Conservation (phyloP, 2,888 invertebrate species). For the Eupithecia insigniata region DNA sequence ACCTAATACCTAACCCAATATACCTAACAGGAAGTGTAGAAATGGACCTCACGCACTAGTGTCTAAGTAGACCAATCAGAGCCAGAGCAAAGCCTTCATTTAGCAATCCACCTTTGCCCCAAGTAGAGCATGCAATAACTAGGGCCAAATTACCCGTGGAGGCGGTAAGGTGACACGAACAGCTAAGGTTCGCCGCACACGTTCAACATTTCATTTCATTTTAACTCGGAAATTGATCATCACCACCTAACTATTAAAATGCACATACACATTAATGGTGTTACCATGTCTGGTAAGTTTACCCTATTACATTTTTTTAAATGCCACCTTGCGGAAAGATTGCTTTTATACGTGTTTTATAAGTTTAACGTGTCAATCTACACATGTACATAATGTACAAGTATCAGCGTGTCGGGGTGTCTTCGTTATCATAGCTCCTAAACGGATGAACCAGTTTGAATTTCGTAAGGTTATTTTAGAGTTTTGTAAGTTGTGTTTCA, state of each 20-base stretch:
- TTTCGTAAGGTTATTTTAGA: neutral
- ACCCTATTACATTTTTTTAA: too few species aligned
- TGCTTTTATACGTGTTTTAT: too few species aligned
- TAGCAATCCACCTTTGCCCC: conserved; percentile 9
- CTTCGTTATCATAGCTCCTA: too few species aligned
- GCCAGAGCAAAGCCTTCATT: neutral
- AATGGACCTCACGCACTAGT: neutral
- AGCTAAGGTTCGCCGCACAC: neutral
- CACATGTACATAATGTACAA: too few species aligned
- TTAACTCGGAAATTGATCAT: neutral
- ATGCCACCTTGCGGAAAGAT: too few species aligned
- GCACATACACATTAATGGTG: too few species aligned
- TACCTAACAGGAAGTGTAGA: neutral
- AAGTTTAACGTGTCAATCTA: too few species aligned
- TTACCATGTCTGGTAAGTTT: too few species aligned
- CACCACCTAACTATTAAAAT: neutral
- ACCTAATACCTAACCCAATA: too few species aligned
- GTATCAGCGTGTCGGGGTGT: too few species aligned
- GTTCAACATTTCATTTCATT: neutral
- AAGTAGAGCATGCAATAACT: conserved; percentile 7
- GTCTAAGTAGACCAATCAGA: neutral
- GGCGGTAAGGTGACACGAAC: neutral
- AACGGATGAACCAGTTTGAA: neutral
- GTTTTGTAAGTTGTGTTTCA: neutral
- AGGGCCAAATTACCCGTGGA: neutral